phyloP scores from a whole-genome alignment of 37 sponge, comb jelly and placozoan species.

The Diacarnus erythraeanus region DNA sequence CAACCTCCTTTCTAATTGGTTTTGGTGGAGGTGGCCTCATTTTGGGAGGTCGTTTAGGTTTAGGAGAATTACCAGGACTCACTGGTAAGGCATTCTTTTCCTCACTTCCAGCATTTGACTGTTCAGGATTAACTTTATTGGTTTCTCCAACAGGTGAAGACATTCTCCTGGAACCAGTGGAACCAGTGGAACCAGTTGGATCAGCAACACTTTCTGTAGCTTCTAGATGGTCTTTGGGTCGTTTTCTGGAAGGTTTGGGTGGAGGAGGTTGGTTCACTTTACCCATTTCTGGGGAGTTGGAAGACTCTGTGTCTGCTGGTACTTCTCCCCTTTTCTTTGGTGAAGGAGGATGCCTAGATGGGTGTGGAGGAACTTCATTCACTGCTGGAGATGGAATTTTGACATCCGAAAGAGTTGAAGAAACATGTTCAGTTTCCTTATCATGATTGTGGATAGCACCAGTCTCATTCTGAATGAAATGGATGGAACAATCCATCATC shows the following conservation, averaged over 20 bases:
- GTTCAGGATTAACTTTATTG: too few species aligned
- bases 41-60: background rate
- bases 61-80: background rate
- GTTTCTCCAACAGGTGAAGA: background rate
- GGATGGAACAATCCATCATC: background rate
- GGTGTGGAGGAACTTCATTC: background rate
- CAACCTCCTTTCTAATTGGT: background rate
- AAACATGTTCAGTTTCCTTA: background rate
- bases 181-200: background rate
- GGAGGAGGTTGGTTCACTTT: constrained; percentile 6
- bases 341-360: constrained; percentile 11
- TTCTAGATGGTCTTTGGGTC: background rate
- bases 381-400: background rate
- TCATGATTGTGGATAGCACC: background rate
- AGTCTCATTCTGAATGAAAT: background rate
- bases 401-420: background rate
- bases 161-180: background rate
- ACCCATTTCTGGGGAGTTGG: background rate
- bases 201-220: background rate
- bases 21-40: background rate
- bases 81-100: too few species aligned
- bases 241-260: constrained; percentile 2
- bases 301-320: background rate
- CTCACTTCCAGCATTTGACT: too few species aligned
- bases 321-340: background rate